Percentiles rank a stretch among this genome's conserved stretches.
These are phyloP conservation scores for Halichoerus grypus DNA, from an alignment of 2,113 vertebrate genomes.

Conservation along the genomic window DNA sequence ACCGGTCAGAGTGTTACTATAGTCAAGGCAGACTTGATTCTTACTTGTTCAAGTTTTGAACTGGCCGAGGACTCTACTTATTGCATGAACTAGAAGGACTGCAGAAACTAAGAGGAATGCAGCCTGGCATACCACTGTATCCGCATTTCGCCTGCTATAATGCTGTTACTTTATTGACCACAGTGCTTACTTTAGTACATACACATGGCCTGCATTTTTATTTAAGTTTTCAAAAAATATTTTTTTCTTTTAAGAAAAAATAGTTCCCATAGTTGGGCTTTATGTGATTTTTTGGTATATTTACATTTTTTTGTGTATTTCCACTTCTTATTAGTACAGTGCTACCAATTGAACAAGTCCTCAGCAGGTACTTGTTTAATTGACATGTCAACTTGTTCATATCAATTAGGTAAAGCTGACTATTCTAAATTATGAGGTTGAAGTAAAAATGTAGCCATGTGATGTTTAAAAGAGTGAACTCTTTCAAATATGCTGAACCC, in stretches of 20 bases:
- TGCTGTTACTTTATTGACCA: neutral
- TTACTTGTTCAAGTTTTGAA: neutral
- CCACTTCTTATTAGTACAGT: neutral
- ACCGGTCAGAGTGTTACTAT: neutral
- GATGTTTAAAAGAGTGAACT: constrained; percentile 18
- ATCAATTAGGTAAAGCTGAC: neutral
- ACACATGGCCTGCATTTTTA: neutral
- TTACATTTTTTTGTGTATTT: neutral
- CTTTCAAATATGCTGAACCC: neutral
- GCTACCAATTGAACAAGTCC: neutral
- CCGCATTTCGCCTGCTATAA: neutral
- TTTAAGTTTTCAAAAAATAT: neutral
- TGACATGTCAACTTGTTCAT: neutral
- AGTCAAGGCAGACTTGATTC: neutral
- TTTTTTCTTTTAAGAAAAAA: neutral
- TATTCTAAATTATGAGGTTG: neutral
- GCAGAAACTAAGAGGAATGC: neutral
- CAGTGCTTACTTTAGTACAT: neutral
- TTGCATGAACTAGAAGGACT: neutral
- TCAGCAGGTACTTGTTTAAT: neutral
- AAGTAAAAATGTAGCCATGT: neutral
- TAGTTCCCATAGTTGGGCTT: neutral
- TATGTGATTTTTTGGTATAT: neutral
- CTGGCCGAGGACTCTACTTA: neutral
- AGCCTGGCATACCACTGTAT: neutral